phyloP scores from a whole-genome alignment of 92 coral and sea anemone species.

The Bergia puertoricense region DNA sequence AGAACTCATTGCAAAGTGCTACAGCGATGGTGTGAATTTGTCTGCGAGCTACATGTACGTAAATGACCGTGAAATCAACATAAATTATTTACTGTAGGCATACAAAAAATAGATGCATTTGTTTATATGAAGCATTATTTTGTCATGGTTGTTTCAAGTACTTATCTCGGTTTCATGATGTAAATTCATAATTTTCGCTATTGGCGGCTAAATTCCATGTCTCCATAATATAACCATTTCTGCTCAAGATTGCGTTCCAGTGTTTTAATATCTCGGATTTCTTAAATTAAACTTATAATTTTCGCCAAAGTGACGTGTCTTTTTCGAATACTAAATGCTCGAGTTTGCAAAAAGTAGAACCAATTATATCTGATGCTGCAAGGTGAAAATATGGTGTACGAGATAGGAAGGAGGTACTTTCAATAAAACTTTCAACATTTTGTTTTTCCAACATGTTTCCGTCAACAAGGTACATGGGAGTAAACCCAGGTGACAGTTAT shows the following conservation, averaged over 20 bases:
- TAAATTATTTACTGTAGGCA: not conserved
- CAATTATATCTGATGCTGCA: not conserved
- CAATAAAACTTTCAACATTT: too few relatives aligned
- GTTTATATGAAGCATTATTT: too few relatives aligned
- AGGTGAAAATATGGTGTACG: not conserved
- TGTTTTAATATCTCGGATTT: not conserved
- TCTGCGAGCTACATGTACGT: conserved; percentile 77
- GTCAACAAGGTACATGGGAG: conserved; percentile 8
- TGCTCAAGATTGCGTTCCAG: too few relatives aligned
- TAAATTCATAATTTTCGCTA: not conserved
- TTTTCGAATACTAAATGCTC: not conserved
- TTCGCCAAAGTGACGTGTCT: too few relatives aligned
- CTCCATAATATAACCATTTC: too few relatives aligned
- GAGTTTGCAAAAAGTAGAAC: not conserved
- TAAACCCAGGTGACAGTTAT: conserved; percentile 18
- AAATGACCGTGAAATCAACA: not conserved
- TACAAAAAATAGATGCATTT: too few relatives aligned
- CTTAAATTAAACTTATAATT: not conserved
- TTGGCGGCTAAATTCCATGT: not conserved
- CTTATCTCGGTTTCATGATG: not conserved
- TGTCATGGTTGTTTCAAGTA: too few relatives aligned
- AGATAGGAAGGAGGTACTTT: not conserved
- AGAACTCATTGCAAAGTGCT: conserved; percentile 75
- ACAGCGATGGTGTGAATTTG: conserved; percentile 67
- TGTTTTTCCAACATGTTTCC: too few relatives aligned